A percentile compares a stretch with the other conserved stretches of the same genome.
phyloP scores from a whole-genome alignment of 2,888 invertebrate genomes.

The Dysmachus trigonus region DNA sequence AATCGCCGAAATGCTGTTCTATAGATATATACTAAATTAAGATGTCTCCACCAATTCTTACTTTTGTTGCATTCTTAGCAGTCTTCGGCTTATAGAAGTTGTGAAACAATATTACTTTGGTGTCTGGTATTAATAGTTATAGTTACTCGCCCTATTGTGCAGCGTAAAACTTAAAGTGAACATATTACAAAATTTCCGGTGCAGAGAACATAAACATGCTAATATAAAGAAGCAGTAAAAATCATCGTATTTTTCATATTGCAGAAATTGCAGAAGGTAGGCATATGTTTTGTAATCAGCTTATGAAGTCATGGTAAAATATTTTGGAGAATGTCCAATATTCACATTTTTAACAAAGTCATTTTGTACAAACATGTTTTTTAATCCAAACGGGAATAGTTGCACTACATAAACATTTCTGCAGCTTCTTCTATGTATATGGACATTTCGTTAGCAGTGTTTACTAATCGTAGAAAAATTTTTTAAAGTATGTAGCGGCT shows the following conservation, averaged over 20 bases:
- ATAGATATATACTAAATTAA: not conserved
- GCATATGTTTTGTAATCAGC: slow-evolving; percentile 3
- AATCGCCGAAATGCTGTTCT: not conserved
- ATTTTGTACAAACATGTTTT: not conserved
- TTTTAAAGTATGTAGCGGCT: not conserved
- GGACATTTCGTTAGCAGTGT: not conserved
- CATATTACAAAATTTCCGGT: slow-evolving; percentile 6
- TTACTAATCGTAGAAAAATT: not conserved
- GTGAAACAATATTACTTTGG: slow-evolving; percentile 13
- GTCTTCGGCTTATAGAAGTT: not conserved
- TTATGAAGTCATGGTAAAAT: not conserved
- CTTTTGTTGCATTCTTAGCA: slow-evolving; percentile 8
- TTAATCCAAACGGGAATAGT: not conserved
- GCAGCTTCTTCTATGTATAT: not conserved
- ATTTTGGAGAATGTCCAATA: slow-evolving; percentile 14
- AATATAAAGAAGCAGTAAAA: not conserved
- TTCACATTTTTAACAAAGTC: slow-evolving; percentile 6
- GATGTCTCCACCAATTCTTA: slow-evolving; percentile 11
- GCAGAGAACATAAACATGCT: not conserved
- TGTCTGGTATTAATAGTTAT: slow-evolving; percentile 26
- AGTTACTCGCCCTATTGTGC: not conserved
- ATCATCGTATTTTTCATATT: not conserved
- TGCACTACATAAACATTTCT: not conserved
- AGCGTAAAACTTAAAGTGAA: not conserved
- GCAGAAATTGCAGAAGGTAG: not conserved